Evolutionary conservation across 2,888 invertebrate species (phyloP).

Genomic region (Eueremaeus valkanovi): DNA sequence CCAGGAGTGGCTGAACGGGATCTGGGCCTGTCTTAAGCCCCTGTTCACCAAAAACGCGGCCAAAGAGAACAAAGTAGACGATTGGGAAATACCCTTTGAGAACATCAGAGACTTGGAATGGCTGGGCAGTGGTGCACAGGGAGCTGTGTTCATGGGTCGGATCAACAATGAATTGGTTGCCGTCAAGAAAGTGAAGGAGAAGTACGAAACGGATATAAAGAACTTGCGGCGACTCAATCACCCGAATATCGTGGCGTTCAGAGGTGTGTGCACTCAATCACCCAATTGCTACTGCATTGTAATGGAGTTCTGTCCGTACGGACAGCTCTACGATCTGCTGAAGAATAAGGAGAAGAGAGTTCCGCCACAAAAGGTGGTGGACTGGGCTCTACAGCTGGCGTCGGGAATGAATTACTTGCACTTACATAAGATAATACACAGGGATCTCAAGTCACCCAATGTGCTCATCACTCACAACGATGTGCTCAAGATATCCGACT

Average conservation of each 20-base stretch:
- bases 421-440: conserved; percentile 90
- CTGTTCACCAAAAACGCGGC: conserved; percentile 69
- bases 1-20: conserved; percentile 69
- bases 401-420: conserved; percentile 95
- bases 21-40: conserved; percentile 81
- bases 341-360: conserved; percentile 71
- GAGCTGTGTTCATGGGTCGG: conserved; percentile 85
- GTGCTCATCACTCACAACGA: conserved; percentile 73
- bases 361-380: conserved; percentile 76
- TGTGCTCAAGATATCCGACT: conserved; percentile 92
- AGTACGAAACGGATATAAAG: conserved; percentile 70
- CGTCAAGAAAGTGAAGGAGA: conserved; percentile 90
- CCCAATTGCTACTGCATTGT: conserved; percentile 86
- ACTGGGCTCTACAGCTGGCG: conserved; percentile 94
- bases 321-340: conserved; percentile 86
- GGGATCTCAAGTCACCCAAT: conserved; percentile 97
- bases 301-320: conserved; percentile 97
- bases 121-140: conserved; percentile 93
- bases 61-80: conserved; percentile 58
- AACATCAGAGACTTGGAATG: conserved; percentile 80
- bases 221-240: conserved; percentile 57
- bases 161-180: conserved; percentile 76
- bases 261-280: conserved; percentile 87
- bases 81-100: conserved; percentile 95
- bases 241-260: conserved; percentile 78